Base-by-base conservation (phyloP, 2,113 vertebrate species). In the Hucho hucho region DNA sequence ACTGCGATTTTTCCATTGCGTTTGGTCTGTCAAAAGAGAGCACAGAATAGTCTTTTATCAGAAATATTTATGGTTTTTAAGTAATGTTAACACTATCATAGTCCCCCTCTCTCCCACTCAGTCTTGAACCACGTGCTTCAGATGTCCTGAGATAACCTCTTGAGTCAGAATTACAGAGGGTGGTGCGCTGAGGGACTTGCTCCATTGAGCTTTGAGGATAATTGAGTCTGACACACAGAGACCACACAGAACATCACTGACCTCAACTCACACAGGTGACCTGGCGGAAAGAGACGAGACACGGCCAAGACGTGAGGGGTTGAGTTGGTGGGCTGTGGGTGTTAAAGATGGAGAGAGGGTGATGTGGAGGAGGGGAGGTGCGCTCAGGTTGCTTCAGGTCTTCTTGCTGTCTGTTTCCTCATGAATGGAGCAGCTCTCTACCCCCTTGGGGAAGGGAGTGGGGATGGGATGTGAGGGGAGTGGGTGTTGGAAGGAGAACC, bases 381-480 rank as follows among this genome's bases (percentile, higher is more conserved):
- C 9, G 7, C 86, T 90, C 79, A 18, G 6, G 82, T 90, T 89
- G 85, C 90, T 1, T 68, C 67, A 7, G 76, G 76, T 82, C 81
- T 79, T 81, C 79, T 76, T 73, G 81, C 78, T 73, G 2, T 64
- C 78, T 73, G 2, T 69, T 58, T 70, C 76, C 1, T 67, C 72
- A 74, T 86, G 83, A 89, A 86, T 83, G 81, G 80, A 83, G 74
- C 26, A 7, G 6, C 76, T 75, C 76, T 79, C 76, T 73, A 82
- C 71, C 16, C 66, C 4, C 46, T 20, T 67, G 70, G 29, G 20
- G 64, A 65, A 6, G 64, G 13, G 12, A 9, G 64, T 4, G 70
- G 66, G 14, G 22, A 18, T 53, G 12, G 14, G 49, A 53, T 53
- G 49, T 53, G 49, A 53, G 4, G 49, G 12, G 49, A 53, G 49